phyloP scores from a whole-genome alignment of 2,888 invertebrate species.

The Zygothrica quintamaculata region DNA sequence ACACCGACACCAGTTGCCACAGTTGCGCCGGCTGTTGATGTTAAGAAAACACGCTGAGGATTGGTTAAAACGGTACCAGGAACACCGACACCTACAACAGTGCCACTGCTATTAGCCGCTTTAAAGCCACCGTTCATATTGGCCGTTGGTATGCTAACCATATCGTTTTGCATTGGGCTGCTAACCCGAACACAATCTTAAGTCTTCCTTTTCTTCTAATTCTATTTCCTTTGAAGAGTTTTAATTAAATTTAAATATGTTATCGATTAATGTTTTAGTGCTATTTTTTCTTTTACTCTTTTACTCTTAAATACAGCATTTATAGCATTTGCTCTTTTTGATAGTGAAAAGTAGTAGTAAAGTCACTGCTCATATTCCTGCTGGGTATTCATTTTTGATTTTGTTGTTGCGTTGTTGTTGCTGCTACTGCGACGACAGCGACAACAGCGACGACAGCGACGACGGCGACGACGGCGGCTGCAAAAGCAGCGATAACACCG shows the following conservation, averaged over 20 bases:
- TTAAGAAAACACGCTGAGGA: constrained; percentile 57
- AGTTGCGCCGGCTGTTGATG: constrained; percentile 46
- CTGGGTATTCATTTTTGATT: constrained; percentile 41
- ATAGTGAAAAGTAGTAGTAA: constrained; percentile 1
- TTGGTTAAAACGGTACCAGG: constrained; percentile 61
- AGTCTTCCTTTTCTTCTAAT: too few species aligned
- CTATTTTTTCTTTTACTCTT: too few species aligned
- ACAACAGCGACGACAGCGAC: constrained; percentile 1
- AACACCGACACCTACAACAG: constrained; percentile 49
- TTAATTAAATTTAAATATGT: too few species aligned
- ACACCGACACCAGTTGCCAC: constrained; percentile 41
- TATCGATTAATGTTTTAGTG: too few species aligned
- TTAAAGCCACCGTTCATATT: constrained; percentile 75
- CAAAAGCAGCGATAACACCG: neutral
- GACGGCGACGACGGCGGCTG: constrained; percentile 12
- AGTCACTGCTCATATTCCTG: constrained; percentile 24
- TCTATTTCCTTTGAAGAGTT: too few species aligned
- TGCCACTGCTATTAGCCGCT: constrained; percentile 54
- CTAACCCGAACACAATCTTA: too few species aligned
- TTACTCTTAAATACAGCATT: neutral
- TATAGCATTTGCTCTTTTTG: neutral
- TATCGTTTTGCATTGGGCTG: constrained; percentile 82
- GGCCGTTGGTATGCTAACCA: constrained; percentile 83
- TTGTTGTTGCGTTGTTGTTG: constrained; percentile 20
- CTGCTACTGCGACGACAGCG: constrained; percentile 27